Base-by-base conservation (phyloP, 2,113 vertebrate species). In the Dryoscopus gambensis region DNA sequence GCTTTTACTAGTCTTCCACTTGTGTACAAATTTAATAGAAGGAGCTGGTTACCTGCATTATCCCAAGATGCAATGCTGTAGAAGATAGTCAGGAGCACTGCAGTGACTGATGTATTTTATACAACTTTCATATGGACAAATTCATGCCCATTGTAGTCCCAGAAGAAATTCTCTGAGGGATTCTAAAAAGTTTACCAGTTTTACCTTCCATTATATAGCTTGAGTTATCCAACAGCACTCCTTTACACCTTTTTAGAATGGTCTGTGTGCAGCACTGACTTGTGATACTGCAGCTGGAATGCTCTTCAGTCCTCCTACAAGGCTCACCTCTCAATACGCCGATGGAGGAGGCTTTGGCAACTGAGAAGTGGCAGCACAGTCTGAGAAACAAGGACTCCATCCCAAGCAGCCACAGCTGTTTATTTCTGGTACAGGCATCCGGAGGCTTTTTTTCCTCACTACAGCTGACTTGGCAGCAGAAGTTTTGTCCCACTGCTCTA, bases 391-490 rank as follows among this genome's bases (percentile, higher is more conserved):
- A 53, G 20, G 30, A 39, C 14, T 68, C 11, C 27, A 7, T 15
- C n/a, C 37, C 47, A 2, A 59, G 39, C 25, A 91, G 30, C 22
- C 52, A 42, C 42, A 75, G 47, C 44, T 82, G 37, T 73, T 78
- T 55, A 20, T 13, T 69, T 42, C 60, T 84, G 10, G 18, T 40
- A 37, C 23, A 65, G 12, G 28, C 19, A n/a, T 1, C 13, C 3
- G 3, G 24, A 35, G 37, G 25, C 7, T 15, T 39, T 46, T 62
- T 40, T 5, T 7, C 17, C 52, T 40, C 44, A 18, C 15, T 52
- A 40, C 7, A 78, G 21, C 5, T n/a, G 22, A 20, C 3, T 5
- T 0, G 7, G 59, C 2, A 62, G 39, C 28, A 68, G 24, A 57
- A 57, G 22, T 27, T 27, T 50, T 78, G 30, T 60, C 50, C 44